Evolutionary conservation across 1,140 invertebrate genomes (phyloP), one percentile per base, ranked within the genome.

Genomic region (Campodea augens): DNA sequence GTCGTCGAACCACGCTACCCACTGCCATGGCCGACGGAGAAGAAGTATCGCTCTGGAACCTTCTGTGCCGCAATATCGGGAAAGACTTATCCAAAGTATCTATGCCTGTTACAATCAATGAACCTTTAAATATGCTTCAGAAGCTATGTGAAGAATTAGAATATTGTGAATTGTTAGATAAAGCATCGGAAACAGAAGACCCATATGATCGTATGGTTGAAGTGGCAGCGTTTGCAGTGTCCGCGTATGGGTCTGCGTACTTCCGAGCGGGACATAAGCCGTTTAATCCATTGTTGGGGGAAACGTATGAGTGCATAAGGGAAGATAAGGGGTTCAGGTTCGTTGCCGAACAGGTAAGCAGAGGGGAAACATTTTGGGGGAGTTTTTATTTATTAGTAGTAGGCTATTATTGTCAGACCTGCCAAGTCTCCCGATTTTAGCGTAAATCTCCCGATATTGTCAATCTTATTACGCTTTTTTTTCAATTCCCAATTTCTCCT

Each of bases 261-360:
- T 78, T 78, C 52, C 64, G 83, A 39, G 77, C 83, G 18, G 80
- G 81, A 18, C 81, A 78, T 54, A 89, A 90, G 59, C 85, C 85
- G 1, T 89, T 90, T 65, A 89, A 89, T 67, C 84, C 85, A 23
- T 58, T 89, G 32, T 65, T 88, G 19, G 82, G 80, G 2, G 84
- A 89, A 67, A 89, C 83, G 0, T 90, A 77, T 63, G 84, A 88
- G 62, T 81, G 77, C 55, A 69, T 80, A 25, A 54, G 74, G 29
- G 79, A 80, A 51, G 83, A 87, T 56, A 73, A 74, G 55, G 78
- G 78, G 1, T 88, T 86, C 66, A 58, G 68, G 46, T 86, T 83
- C 60, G 59, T 81, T 21, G 66, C 73, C 37, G 77, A 80, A 61
- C 77, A 78, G 58, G 72, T 74, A 54, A 53, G 25, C 2, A 38